Base-by-base conservation (phyloP, 64 coral and sea anemone species). In the Exaiptasia diaphana region DNA sequence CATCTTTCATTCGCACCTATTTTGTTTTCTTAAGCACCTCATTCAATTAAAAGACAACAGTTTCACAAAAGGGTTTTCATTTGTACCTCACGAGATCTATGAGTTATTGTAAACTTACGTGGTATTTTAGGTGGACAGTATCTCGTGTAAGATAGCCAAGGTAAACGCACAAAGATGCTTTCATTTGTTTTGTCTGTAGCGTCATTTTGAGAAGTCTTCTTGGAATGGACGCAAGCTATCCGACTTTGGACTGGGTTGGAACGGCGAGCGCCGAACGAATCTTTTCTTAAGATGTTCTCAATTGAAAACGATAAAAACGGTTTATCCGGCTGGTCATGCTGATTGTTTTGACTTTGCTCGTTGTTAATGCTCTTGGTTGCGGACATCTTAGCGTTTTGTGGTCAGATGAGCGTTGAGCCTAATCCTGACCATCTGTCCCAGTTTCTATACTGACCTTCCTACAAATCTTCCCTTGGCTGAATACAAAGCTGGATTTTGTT, bases 51-150 rank as follows among this genome's bases (percentile, higher is more conserved):
- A 65, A 35, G 61, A 65, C 32, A 65, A 65, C 61, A 65, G 38
- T 65, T 35, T 35, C 21, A 65, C 61, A 65, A 65, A 65, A 24
- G 32, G n/a, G 32, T 65, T 65, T 65, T 65, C 30, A 65, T 65
- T 65, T 65, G 61, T 27, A 0, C 9, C 23, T 38, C 5, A 24
- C 13, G 53, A 22, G 38, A 18, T 38, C 13, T 18, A 65, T 17
- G 30, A 65, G n/a, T n/a, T n/a, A n/a, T 10, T 52, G 49, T 15
- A 73, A 73, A 87, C 84, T 87, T 78, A 87, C 84, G 38, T 67
- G 84, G 84, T 23, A 87, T 87, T 70, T 87, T 87, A 23, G 84
- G 84, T 4, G 84, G 84, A 37, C 84, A 87, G 44, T 87, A 87
- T 32, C 84, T 57, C 1, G 84, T 87, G 36, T 87, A 87, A 45